Percentiles rank a stretch among this genome's conserved stretches.
phyloP scores from a whole-genome alignment of 64 coral and sea anemone genomes.

The Stylophora pistillata region DNA sequence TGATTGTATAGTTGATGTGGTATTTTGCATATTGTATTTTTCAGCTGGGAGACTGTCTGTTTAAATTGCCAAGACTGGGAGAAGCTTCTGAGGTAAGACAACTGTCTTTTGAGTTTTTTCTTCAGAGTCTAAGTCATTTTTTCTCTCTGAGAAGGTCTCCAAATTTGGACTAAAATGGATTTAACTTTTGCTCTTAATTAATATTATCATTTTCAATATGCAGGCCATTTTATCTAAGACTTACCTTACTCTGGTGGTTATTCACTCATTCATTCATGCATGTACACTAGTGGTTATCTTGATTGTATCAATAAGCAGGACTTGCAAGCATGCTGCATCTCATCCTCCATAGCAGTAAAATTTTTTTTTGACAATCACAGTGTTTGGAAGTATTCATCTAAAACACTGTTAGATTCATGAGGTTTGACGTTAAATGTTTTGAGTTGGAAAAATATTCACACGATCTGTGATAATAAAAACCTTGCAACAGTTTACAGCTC shows the following conservation, averaged over 20 bases:
- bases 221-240: neutral
- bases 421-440: no score
- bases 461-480: no score
- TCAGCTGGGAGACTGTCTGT: constrained; percentile 71
- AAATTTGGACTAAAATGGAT: neutral
- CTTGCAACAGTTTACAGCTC: no score
- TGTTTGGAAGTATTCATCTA: neutral
- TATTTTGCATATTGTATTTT: constrained; percentile 29
- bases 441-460: no score
- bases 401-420: neutral
- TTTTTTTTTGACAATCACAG: neutral
- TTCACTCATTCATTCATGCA: constrained; percentile 13
- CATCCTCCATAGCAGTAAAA: neutral
- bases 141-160: neutral
- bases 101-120: neutral
- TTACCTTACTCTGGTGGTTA: neutral
- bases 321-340: neutral
- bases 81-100: constrained; percentile 50
- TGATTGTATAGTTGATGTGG: constrained; percentile 8
- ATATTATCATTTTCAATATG: neutral
- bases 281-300: neutral
- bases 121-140: neutral
- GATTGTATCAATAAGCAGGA: neutral
- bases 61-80: constrained; percentile 53
- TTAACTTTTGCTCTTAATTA: neutral